Base-by-base conservation (phyloP, 2,888 invertebrate species). In the Thymelicus sylvestris region DNA sequence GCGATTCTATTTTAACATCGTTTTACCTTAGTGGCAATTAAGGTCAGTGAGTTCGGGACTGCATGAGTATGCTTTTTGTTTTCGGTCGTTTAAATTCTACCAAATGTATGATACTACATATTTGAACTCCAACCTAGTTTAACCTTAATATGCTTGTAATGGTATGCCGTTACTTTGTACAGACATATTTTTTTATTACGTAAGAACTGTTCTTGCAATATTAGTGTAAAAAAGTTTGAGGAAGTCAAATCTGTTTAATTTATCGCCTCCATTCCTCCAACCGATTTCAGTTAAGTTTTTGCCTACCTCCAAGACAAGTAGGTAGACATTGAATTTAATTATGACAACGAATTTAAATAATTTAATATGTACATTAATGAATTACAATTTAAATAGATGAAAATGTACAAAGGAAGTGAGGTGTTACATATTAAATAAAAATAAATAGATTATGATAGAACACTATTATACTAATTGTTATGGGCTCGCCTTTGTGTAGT, bases 1-100 rank as follows among this genome's bases (percentile, higher is more conserved):
- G 44, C 31, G 31, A 12, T 57, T 31, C 13, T 57, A 57, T 57
- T 57, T 57, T 24, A 52, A 38, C 47, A 59, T 48, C 66, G 59
- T 48, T 66, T 48, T 60, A 67, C n/a, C 60, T 31, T 24, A 24
- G 31, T 31, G 12, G 60, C 38, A 41, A 61, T 61, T 52, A 61
- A 61, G 60, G 60, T 41, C 60, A 59, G 12, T 24, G 67, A 75
- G 75, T 72, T 72, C 63, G 67, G 74, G 67, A 60, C 74, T 69
- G 74, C 75, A 77, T 72, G 74, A 72, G 73, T 75, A 74, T 64
- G 76, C 75, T 76, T 72, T 68, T 62, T 68, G 55, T 68, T 61
- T 62, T 61, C 41, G 41, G 24, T 57, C 47, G 39, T 44, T 62
- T 55, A 55, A 68, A 55, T 55, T 55, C 52, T 38, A 15, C 57